These are phyloP conservation scores for Zonitis immaculata DNA, from an alignment of 2,888 invertebrate genomes.

Conservation along the genomic window DNA sequence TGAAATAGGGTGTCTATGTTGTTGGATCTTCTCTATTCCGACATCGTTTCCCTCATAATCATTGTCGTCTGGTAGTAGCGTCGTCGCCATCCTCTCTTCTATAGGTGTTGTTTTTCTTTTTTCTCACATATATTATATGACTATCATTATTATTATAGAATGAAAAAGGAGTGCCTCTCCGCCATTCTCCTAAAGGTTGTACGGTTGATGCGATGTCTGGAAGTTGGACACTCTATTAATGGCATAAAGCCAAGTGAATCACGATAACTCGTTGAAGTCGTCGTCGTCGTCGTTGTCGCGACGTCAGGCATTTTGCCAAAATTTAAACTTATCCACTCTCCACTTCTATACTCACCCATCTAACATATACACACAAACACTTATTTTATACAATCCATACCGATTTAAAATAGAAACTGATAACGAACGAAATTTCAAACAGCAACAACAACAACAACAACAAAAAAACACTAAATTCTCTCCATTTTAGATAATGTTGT, in stretches of 20 bases:
- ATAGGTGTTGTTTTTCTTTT: too few relatives aligned
- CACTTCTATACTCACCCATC: neutral
- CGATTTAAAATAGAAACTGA: too few relatives aligned
- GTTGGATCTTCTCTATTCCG: neutral
- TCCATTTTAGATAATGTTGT: too few relatives aligned
- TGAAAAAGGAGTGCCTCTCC: neutral
- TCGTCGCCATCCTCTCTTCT: neutral
- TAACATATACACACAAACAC: too few relatives aligned
- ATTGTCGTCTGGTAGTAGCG: neutral
- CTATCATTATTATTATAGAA: too few relatives aligned
- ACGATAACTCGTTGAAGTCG: neutral
- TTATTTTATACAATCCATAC: neutral
- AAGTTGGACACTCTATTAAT: neutral
- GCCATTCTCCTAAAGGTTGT: neutral
- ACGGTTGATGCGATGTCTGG: neutral
- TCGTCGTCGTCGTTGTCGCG: conserved; percentile 1
- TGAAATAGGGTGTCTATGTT: neutral
- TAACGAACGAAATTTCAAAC: too few relatives aligned
- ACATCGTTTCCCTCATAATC: neutral
- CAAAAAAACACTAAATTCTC: too few relatives aligned
- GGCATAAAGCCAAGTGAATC: conserved; percentile 1
- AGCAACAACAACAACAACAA: too few relatives aligned
- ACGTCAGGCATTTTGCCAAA: neutral
- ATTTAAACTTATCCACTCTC: neutral
- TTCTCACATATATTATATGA: too few relatives aligned